Percentiles rank a stretch among this genome's conserved stretches.
Evolutionary conservation across 1,140 invertebrate genomes (phyloP).

Genomic region (Sipha flava): DNA sequence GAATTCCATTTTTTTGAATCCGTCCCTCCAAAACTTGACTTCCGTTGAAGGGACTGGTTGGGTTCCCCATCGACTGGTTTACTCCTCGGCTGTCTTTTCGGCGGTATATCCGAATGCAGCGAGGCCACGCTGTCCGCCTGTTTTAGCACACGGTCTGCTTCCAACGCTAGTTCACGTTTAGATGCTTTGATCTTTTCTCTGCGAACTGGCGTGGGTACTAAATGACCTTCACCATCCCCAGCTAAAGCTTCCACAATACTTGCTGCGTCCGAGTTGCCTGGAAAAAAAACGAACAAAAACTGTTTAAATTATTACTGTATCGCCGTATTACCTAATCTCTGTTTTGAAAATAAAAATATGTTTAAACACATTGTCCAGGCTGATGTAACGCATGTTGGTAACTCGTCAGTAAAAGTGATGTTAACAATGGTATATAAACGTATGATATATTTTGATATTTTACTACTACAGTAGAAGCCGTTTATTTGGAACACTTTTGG

Average conservation of each 20-base stretch:
- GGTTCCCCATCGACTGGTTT: not conserved
- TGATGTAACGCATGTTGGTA: no score
- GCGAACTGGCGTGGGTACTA: slow-evolving; percentile 50
- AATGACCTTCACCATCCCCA: slow-evolving; percentile 46
- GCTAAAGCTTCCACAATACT: slow-evolving; percentile 44
- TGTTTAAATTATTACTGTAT: no score
- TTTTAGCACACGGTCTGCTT: slow-evolving; percentile 58
- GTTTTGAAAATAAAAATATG: no score
- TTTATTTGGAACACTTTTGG: no score
- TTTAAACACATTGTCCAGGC: no score
- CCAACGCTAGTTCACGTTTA: slow-evolving; percentile 57
- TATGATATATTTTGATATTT: no score
- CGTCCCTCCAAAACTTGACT: slow-evolving; percentile 2
- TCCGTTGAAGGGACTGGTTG: not conserved
- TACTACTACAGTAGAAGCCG: no score
- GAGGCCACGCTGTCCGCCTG: slow-evolving; percentile 58
- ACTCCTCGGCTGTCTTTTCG: slow-evolving; percentile 9
- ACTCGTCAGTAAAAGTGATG: no score
- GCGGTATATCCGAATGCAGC: slow-evolving; percentile 42
- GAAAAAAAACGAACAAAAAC: not conserved
- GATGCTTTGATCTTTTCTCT: slow-evolving; percentile 56
- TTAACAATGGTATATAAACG: no score
- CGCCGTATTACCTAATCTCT: no score
- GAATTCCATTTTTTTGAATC: slow-evolving; percentile 18
- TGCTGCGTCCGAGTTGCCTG: slow-evolving; percentile 44